Base-by-base conservation (phyloP, 2,888 invertebrate genomes). In the Timema podura region DNA sequence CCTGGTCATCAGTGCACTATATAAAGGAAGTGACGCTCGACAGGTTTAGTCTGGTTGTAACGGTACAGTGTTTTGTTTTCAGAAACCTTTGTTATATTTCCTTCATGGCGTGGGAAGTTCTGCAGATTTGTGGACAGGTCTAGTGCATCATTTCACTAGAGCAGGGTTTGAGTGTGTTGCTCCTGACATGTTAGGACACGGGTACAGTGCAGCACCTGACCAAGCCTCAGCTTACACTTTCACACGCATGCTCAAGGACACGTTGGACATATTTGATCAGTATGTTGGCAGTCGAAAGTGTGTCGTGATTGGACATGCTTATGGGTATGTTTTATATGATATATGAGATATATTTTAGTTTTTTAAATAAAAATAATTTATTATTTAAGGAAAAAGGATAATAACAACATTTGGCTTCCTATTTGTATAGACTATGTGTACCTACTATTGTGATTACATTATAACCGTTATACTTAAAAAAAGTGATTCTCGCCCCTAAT, bases 71-170 rank as follows among this genome's bases (percentile, higher is more conserved):
- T 48, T 9, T 13, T 65, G 5, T 11, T 69, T 69, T 47, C 73
- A 73, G 74, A 85, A 85, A 78, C 87, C 87, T 0, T 77, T 83
- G 59, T 80, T 89, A 68, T 85, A 89, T 72, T 85, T 90, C 75
- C 81, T 89, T 46, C 90, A 90, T 79, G 89, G 89, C 10, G 88
- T 89, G 72, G 89, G 89, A 6, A 86, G 87, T 6, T 86, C 87
- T 8, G 85, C 88, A 51, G 87, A 88, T 74, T 80, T 87, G 48
- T 90, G 89, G 85, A 83, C 83, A 74, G 79, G 83, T 70, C 85
- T 89, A 77, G 82, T 88, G 49, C 80, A 83, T 57, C 87, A 85
- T 78, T 86, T 89, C 76, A 81, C 84, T 6, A 79, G 79, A 65
- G 80, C 82, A 73, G 88, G 88, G 0, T 87, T 86, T 78, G 88